Percentiles rank a stretch among this genome's conserved stretches.
Evolutionary conservation across 2,113 vertebrate genomes (phyloP).

Genomic region (Seriola aureovittata): DNA sequence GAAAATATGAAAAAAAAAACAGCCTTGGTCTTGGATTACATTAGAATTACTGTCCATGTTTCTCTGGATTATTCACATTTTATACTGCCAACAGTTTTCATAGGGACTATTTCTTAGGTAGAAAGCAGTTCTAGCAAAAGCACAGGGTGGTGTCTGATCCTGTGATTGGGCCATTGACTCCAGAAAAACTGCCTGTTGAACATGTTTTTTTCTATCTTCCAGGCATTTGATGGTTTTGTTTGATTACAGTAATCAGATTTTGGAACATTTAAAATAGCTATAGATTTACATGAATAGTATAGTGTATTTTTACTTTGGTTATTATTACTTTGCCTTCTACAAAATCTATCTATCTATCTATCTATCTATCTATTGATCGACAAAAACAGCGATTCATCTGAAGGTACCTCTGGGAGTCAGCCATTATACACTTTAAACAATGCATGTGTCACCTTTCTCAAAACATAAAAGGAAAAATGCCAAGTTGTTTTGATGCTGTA

Average conservation of each 20-base stretch:
- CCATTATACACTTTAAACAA: constrained; percentile 35
- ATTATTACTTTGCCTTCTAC: neutral
- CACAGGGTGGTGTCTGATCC: too few species aligned
- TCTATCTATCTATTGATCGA: too few species aligned
- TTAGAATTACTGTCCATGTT: neutral
- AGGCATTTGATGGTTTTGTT: too few species aligned
- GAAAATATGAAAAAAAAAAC: too few species aligned
- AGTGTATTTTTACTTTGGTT: neutral
- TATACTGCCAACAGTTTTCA: neutral
- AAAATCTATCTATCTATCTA: too few species aligned
- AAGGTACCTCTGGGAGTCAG: neutral
- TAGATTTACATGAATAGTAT: neutral
- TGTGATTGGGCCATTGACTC: too few species aligned
- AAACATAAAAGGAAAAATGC: constrained; percentile 25
- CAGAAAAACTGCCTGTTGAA: too few species aligned
- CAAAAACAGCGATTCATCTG: neutral
- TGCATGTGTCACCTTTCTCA: constrained; percentile 4
- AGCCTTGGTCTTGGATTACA: too few species aligned
- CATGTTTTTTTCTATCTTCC: too few species aligned
- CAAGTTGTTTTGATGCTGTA: constrained; percentile 23
- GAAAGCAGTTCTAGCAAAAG: neutral
- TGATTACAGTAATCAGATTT: neutral
- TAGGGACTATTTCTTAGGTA: neutral
- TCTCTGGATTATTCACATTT: too few species aligned
- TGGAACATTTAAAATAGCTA: neutral